Evolutionary conservation across 2,888 invertebrate genomes (phyloP).

Genomic region (Epistrophe eligans): DNA sequence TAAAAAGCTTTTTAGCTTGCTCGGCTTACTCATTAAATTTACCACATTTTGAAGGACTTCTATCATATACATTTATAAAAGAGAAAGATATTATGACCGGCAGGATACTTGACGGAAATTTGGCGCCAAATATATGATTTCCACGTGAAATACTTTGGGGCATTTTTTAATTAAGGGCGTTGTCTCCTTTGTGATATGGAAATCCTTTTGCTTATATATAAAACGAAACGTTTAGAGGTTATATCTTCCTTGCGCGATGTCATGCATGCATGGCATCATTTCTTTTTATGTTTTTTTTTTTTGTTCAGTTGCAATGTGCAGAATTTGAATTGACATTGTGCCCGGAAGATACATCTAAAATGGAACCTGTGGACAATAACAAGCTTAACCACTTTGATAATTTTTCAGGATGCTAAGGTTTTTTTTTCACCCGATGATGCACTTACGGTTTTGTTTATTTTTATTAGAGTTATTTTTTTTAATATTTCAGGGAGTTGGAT

Average conservation of each 20-base stretch:
- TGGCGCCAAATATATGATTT: conserved; percentile 76
- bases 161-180: conserved; percentile 74
- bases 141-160: conserved; percentile 75
- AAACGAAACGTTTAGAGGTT: conserved; percentile 23
- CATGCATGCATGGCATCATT: conserved; percentile 58
- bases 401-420: conserved; percentile 10
- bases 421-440: conserved; percentile 4
- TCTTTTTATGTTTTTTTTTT: conserved; percentile 48
- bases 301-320: conserved; percentile 12
- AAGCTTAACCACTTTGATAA: conserved; percentile 68
- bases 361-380: conserved; percentile 52
- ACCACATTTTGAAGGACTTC: conserved; percentile 38
- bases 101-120: conserved; percentile 62
- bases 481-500: not conserved
- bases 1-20: conserved; percentile 67
- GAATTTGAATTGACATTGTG: conserved; percentile 32
- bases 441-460: conserved; percentile 30
- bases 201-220: conserved; percentile 17
- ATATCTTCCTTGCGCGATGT: conserved; percentile 50
- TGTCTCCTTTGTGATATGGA: conserved; percentile 43
- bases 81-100: conserved; percentile 3
- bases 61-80: not conserved
- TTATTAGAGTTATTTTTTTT: not conserved
- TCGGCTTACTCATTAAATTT: conserved; percentile 72
- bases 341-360: conserved; percentile 60